These are phyloP conservation scores for Prunella fulvescens DNA, from an alignment of 2,113 vertebrate species.

Conservation along the genomic window DNA sequence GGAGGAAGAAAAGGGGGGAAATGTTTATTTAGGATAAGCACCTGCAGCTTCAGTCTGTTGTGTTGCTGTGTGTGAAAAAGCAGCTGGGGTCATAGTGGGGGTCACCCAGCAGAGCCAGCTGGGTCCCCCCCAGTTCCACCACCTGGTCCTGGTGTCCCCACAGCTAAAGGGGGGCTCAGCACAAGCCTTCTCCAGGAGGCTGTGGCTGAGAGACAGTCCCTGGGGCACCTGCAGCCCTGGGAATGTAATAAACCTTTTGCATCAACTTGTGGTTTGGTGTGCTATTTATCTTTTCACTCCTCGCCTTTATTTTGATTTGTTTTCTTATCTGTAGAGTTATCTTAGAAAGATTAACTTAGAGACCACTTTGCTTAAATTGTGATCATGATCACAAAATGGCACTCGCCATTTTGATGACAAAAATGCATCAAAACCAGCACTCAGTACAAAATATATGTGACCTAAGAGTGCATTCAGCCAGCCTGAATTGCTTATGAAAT, in stretches of 20 bases:
- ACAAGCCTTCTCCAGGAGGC: neutral
- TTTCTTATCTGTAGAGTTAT: neutral
- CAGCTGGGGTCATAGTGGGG: neutral
- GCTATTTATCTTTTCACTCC: neutral
- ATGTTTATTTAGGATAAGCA: accelerated
- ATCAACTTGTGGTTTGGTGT: accelerated
- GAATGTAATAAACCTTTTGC: neutral
- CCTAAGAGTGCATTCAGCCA: neutral
- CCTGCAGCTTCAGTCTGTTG: neutral
- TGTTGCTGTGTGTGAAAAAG: neutral
- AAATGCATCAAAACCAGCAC: accelerated
- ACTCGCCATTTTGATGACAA: neutral
- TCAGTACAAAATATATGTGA: accelerated
- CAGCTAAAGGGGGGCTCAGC: neutral
- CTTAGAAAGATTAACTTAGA: neutral
- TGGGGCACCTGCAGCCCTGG: neutral
- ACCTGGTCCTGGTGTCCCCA: neutral
- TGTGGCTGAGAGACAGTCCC: neutral
- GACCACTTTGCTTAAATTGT: accelerated
- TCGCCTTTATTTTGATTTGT: neutral
- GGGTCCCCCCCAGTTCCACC: neutral
- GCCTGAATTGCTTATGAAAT: neutral
- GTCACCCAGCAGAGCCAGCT: neutral
- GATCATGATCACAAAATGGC: neutral
- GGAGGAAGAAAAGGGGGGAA: accelerated